phyloP scores from a whole-genome alignment of 2,797 vertebrate genomes.

The Glossophaga mutica region DNA sequence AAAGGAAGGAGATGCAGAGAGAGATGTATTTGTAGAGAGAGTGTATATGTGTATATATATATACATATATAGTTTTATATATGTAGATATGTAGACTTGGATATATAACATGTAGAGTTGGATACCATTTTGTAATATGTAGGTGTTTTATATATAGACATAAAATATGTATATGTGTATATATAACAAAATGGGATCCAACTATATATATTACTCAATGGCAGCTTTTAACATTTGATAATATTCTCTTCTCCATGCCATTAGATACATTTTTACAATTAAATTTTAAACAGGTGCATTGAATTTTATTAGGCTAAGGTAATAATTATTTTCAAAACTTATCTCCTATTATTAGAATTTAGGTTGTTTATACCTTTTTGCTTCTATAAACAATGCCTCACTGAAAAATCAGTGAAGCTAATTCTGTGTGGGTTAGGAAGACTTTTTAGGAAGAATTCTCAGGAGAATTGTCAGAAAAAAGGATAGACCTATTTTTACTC shows the following conservation, averaged over 20 bases:
- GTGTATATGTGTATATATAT: neutral
- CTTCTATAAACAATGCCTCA: neutral
- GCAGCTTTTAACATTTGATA: neutral
- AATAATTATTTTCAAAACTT: neutral
- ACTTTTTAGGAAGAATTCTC: neutral
- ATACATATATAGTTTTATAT: neutral
- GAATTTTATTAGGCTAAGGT: neutral
- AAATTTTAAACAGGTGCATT: neutral
- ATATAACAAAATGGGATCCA: neutral
- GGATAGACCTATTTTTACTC: neutral
- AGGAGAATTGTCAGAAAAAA: neutral
- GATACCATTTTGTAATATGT: neutral
- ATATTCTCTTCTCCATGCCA: neutral
- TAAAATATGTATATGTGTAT: neutral
- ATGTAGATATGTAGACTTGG: neutral
- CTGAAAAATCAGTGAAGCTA: neutral
- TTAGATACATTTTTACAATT: neutral
- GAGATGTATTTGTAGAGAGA: neutral
- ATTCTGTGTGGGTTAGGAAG: neutral
- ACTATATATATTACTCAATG: neutral
- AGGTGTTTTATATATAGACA: too few relatives aligned
- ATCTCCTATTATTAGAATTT: neutral
- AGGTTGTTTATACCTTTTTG: neutral
- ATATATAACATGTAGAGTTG: neutral
- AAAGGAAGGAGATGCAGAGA: neutral